Percentiles rank a stretch among this genome's conserved stretches.
Conservation (phyloP, 2,888 invertebrate genomes). For the Gastracanthus pulcherrimus region DNA sequence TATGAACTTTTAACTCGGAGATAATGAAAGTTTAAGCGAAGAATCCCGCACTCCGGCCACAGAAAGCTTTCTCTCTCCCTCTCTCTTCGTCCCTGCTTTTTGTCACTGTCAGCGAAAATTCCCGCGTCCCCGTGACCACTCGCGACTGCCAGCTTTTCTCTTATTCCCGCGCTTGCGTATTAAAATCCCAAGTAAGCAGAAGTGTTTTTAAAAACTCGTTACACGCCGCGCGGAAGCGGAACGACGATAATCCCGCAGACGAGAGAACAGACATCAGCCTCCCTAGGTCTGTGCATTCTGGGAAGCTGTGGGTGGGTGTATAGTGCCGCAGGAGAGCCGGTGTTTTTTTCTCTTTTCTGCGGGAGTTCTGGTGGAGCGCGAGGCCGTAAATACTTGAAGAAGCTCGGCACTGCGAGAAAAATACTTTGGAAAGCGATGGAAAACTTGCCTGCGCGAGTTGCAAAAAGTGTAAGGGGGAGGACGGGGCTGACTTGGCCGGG, state of each 20-base stretch:
- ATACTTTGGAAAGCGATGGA: background rate
- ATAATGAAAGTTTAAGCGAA: conserved; percentile 48
- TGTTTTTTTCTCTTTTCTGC: too few relatives aligned
- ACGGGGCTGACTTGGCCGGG: too few relatives aligned
- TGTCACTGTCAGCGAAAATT: conserved; percentile 36
- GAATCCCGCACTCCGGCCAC: conserved; percentile 23
- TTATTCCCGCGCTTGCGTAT: background rate
- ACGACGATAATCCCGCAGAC: background rate
- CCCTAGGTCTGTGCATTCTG: too few relatives aligned
- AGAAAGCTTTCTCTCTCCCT: background rate
- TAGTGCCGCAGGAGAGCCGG: too few relatives aligned
- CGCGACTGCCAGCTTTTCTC: too few relatives aligned
- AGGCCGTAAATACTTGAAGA: conserved; percentile 31
- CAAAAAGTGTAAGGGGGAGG: too few relatives aligned
- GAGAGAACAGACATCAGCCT: too few relatives aligned
- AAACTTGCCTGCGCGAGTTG: background rate
- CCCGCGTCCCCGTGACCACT: background rate
- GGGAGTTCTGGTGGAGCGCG: too few relatives aligned
- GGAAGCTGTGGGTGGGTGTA: too few relatives aligned
- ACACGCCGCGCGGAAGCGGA: conserved; percentile 10
- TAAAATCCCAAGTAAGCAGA: conserved; percentile 37
- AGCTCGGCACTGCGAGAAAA: background rate
- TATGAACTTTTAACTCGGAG: conserved; percentile 28
- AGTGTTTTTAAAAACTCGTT: conserved; percentile 57
- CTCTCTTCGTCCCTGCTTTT: too few relatives aligned